Evolutionary conservation across 2,888 invertebrate species (phyloP), one percentile per base, ranked within the genome.

Genomic region (Cantharis rustica): DNA sequence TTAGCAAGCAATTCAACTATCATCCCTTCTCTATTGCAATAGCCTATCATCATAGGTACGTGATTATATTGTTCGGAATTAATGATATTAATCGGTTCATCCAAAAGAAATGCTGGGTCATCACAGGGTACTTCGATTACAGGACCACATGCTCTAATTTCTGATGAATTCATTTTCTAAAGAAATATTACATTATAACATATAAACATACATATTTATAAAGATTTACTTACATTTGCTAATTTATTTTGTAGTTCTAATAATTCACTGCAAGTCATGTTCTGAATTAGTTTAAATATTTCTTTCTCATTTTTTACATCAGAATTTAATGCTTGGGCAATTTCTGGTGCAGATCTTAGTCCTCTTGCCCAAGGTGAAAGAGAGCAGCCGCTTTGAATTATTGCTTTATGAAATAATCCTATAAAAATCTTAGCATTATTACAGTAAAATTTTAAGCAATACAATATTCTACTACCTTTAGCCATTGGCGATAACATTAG

Each of bases 401-500:
- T 75, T 20, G 71, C 75, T 68, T 20, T 69, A 16, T 75, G 75
- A 16, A 75, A 75, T 61, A 71, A 71, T 13, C 71, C 75, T 75
- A 9, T 15, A 20, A 10, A 66, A 23, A n/a, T 1, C 13, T 3
- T 2, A 15, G 13, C 9, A 23, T 23, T 20, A 20, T 13, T 66
- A 15, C n/a, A 66, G 16, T 20, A 11, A 2, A 16, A 20, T 5
- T 66, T 16, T 66, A 20, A 20, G 16, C 13, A 63, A 16, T 64
- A 16, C 1, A 20, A 63, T 23, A 47, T 47, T 47, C 0, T 47
- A 47, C 9, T 79, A 83, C 87, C 87, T 81, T 86, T 88, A 1
- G 90, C 85, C 83, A 89, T 87, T 61, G 90, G 89, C 0, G 90
- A 90, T 10, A 90, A 82, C 81, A 89, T 87, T 82, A 90, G 86